Conservation (phyloP, 2,888 invertebrate species). For the Theretra japonica region DNA sequence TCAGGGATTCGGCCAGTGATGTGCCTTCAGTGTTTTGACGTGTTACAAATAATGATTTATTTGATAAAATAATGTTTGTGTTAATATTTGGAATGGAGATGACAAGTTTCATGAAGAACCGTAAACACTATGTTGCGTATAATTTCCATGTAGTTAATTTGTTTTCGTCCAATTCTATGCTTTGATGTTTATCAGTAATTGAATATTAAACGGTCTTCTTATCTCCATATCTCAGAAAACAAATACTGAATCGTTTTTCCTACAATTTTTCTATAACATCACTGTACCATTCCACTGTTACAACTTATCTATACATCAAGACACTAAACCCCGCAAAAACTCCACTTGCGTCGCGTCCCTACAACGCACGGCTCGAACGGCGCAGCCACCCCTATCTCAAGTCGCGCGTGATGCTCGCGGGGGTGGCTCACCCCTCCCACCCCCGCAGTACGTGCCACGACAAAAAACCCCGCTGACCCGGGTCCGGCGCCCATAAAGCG, state of each 20-base stretch:
- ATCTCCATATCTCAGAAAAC: too few relatives aligned
- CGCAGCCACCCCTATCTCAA: slow-evolving; percentile 61
- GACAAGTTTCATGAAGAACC: too few relatives aligned
- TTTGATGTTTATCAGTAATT: too few relatives aligned
- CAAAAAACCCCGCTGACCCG: slow-evolving; percentile 77
- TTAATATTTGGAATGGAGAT: too few relatives aligned
- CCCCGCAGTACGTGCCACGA: slow-evolving; percentile 68
- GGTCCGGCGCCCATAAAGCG: slow-evolving; percentile 75
- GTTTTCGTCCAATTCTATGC: too few relatives aligned
- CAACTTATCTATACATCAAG: background rate
- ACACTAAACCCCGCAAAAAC: background rate
- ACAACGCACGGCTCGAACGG: slow-evolving; percentile 36
- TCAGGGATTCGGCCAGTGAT: slow-evolving; percentile 47
- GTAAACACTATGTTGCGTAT: too few relatives aligned
- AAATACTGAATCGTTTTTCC: too few relatives aligned
- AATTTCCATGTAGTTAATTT: too few relatives aligned
- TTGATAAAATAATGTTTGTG: too few relatives aligned
- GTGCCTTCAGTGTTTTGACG: slow-evolving; percentile 31
- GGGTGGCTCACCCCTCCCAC: slow-evolving; percentile 48
- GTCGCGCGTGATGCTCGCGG: slow-evolving; percentile 65
- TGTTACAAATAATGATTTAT: background rate
- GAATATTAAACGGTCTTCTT: too few relatives aligned
- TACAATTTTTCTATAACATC: background rate
- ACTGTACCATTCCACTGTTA: background rate
- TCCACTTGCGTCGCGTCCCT: slow-evolving; percentile 14